phyloP scores from a whole-genome alignment of 2,797 vertebrate genomes.

The Cuculus canorus region DNA sequence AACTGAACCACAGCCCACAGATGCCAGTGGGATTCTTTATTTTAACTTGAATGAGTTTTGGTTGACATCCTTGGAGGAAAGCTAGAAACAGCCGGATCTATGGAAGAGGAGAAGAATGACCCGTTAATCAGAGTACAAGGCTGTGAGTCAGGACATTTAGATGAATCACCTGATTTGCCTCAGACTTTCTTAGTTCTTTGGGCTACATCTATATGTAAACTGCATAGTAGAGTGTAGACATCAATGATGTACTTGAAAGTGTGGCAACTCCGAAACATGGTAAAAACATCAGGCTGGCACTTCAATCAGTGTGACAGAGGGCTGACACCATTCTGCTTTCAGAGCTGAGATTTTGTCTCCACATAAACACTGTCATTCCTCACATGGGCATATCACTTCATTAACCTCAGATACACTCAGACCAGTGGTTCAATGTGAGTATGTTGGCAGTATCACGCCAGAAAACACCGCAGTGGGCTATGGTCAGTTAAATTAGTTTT shows the following conservation, averaged over 20 bases:
- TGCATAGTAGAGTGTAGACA: neutral
- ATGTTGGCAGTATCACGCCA: neutral
- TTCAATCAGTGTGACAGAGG: neutral
- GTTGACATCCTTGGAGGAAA: neutral
- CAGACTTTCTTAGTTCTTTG: neutral
- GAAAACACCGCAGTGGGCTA: neutral
- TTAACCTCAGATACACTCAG: neutral
- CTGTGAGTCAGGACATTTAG: neutral
- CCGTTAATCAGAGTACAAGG: neutral
- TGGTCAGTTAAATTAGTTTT: neutral
- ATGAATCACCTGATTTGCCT: neutral
- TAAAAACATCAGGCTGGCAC: neutral
- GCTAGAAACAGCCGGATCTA: neutral
- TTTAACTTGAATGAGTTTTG: neutral
- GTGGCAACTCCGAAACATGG: neutral
- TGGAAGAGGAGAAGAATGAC: neutral
- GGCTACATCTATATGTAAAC: neutral
- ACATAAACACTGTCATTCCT: neutral
- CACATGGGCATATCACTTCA: neutral
- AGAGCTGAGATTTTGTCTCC: neutral
- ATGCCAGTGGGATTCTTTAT: neutral
- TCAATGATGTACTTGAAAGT: fast-evolving
- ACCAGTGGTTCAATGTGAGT: neutral
- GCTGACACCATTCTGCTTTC: neutral
- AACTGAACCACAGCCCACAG: neutral